Evolutionary conservation across 1,140 invertebrate genomes (phyloP).

Genomic region (Heliconius nattereri): DNA sequence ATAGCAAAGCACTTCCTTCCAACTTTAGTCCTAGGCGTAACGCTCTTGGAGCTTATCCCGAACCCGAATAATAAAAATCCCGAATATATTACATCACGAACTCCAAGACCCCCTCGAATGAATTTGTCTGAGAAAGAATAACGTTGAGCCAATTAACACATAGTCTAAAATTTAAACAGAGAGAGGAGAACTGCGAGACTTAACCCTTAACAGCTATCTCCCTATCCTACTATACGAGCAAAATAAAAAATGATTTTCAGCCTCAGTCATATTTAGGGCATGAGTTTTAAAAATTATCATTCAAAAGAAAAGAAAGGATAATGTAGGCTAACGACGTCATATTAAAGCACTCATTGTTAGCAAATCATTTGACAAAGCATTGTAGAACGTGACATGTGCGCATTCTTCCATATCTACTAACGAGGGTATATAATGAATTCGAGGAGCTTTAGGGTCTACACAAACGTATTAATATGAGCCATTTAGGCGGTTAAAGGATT

Average conservation of each 20-base stretch:
- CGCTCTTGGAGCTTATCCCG: too few relatives aligned
- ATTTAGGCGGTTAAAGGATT: constrained; percentile 3
- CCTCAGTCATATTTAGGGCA: not conserved
- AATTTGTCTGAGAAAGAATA: too few relatives aligned
- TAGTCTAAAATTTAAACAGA: too few relatives aligned
- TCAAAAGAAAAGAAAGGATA: constrained; percentile 10
- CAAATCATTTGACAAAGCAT: constrained; percentile 25
- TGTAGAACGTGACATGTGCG: constrained; percentile 17
- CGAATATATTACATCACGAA: too few relatives aligned
- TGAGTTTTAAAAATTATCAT: constrained; percentile 7
- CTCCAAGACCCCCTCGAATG: too few relatives aligned
- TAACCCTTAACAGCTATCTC: too few relatives aligned
- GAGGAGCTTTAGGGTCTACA: not conserved
- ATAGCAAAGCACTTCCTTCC: too few relatives aligned
- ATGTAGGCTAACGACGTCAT: constrained; percentile 22
- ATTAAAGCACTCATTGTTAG: constrained; percentile 27
- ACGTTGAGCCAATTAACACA: too few relatives aligned
- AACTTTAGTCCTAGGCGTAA: too few relatives aligned
- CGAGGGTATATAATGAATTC: constrained; percentile 12
- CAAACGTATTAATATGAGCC: constrained; percentile 3
- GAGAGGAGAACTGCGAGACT: too few relatives aligned
- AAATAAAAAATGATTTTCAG: not conserved
- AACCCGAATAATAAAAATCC: too few relatives aligned
- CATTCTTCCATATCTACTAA: constrained; percentile 12
- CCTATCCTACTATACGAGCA: too few relatives aligned